phyloP scores from a whole-genome alignment of 2,888 invertebrate genomes.

The Drosophila bunnanda region DNA sequence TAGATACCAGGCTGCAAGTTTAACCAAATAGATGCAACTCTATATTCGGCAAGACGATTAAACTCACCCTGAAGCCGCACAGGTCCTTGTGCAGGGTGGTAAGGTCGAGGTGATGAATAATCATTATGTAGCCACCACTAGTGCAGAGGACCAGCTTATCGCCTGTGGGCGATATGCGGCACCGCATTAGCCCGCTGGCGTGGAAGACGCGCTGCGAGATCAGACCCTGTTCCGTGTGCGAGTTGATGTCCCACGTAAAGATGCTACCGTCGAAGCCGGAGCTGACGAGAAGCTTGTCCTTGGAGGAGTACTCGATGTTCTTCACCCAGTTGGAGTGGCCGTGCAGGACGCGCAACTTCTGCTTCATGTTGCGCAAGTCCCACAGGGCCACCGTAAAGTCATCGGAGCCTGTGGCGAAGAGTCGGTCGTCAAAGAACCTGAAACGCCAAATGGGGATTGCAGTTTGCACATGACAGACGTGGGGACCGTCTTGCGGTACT shows the following conservation, averaged over 20 bases:
- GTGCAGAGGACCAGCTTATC: slow-evolving; percentile 96
- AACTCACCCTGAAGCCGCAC: slow-evolving; percentile 91
- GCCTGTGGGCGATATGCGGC: slow-evolving; percentile 93
- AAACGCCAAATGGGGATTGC: not conserved
- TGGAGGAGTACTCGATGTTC: slow-evolving; percentile 95
- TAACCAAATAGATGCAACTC: not conserved
- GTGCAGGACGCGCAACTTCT: slow-evolving; percentile 90
- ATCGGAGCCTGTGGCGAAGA: slow-evolving; percentile 97
- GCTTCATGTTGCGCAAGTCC: slow-evolving; percentile 94
- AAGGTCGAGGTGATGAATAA: slow-evolving; percentile 95
- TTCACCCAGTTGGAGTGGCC: slow-evolving; percentile 98
- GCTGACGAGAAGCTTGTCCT: slow-evolving; percentile 93
- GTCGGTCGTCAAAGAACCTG: slow-evolving; percentile 93
- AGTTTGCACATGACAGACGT: not conserved
- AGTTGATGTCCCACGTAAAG: slow-evolving; percentile 97
- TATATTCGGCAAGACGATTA: not conserved
- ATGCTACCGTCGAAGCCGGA: slow-evolving; percentile 97
- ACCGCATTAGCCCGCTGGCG: slow-evolving; percentile 90
- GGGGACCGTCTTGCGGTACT: slow-evolving; percentile 70
- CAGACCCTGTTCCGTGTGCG: slow-evolving; percentile 91
- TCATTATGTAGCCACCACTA: slow-evolving; percentile 94
- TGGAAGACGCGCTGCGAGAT: slow-evolving; percentile 93
- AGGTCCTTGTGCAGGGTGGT: slow-evolving; percentile 92
- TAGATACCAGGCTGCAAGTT: slow-evolving; percentile 92
- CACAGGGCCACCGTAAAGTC: slow-evolving; percentile 96